Base-by-base conservation (phyloP, 2,113 vertebrate genomes). In the Gulo gulo region DNA sequence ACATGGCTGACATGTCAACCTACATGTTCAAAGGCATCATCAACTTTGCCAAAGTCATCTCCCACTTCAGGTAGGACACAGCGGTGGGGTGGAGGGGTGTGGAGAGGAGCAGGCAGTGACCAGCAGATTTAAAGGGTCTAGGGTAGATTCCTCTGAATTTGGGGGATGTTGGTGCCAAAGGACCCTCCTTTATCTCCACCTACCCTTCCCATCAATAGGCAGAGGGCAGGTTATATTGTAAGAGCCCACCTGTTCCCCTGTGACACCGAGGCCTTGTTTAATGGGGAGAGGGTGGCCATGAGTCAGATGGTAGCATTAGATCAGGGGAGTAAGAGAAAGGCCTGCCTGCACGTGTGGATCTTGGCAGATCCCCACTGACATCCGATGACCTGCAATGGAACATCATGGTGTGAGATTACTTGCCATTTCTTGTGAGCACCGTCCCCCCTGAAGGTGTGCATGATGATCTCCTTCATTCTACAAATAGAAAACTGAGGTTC, bases 21-120 rank as follows among this genome's bases (percentile, higher is more conserved):
- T 98, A 99, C 96, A 98, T 99, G 98, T 98, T 99, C 94, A 98
- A 99, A 97, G 98, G 99, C 29, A 65, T 99, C 93, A 99, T 99
- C 96, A 97, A 98, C 95, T 99, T 98, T 79, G 98, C 99, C 97
- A 99, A 99, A 94, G 96, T 98, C 78, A 97, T 99, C 57, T 94
- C 97, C 52, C 79, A 90, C 69, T 99, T 99, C 97, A 98, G 98
- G 99, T 99, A 95, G 89, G 95, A 89, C 4, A 4, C 6, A 26
- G 73, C 4, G 73, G 47, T 31, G 23, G 47, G n/a, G 59, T 15
- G 61, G 26, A 10, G 0, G 4, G 34, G 45, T 71, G 15, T 73
- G 63, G 89, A 21, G 76, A 82, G 73, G 78, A 93, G 63, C 63
- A 50, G 59, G 29, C 61, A 57, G 34, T 42, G 67, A 82, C 24